Conservation (phyloP, 2,113 vertebrate species). For the Chiloscyllium plagiosum region DNA sequence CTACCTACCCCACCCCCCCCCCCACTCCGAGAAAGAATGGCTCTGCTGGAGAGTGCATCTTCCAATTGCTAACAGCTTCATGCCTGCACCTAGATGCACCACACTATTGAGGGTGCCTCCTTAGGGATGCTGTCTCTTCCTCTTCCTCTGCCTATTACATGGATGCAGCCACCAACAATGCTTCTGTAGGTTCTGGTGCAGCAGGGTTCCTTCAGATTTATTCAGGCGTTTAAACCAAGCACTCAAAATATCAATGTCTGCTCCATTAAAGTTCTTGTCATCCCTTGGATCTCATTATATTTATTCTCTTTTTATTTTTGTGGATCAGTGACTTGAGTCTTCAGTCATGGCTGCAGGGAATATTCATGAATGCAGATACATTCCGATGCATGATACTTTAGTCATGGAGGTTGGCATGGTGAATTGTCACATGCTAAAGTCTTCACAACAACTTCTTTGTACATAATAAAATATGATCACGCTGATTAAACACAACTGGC, state of each 20-base stretch:
- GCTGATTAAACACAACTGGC: not conserved
- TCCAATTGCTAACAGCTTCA: no score
- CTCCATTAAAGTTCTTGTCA: not conserved
- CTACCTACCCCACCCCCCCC: no score
- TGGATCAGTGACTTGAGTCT: not conserved
- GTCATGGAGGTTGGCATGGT: not conserved
- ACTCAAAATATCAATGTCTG: not conserved
- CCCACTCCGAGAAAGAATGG: no score
- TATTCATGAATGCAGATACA: not conserved
- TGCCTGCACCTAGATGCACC: no score
- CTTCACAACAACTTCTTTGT: not conserved
- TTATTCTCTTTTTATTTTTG: not conserved
- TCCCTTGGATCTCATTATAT: not conserved
- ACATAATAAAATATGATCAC: not conserved
- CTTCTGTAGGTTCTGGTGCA: not conserved
- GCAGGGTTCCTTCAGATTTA: not conserved
- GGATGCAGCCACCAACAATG: not conserved
- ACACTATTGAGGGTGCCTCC: no score
- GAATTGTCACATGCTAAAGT: not conserved
- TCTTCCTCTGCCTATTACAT: not conserved
- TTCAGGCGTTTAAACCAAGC: not conserved
- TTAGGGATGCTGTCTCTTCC: not conserved
- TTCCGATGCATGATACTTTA: not conserved
- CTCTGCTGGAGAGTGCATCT: no score
- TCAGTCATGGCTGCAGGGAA: not conserved